phyloP scores from a whole-genome alignment of 2,113 vertebrate species.

The Thalassarche chlororhynchos region DNA sequence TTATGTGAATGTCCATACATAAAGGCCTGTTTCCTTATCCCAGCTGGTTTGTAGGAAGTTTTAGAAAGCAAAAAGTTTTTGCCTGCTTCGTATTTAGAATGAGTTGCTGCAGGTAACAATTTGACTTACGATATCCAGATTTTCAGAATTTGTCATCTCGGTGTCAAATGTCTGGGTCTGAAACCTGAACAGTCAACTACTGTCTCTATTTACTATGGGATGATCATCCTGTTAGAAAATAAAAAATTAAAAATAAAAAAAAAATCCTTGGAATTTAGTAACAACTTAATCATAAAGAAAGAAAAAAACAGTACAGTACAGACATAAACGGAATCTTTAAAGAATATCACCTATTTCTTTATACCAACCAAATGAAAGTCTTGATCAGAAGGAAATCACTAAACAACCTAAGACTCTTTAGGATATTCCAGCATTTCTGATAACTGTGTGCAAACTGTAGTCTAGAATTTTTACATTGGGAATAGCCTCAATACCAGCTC shows the following conservation, averaged over 20 bases:
- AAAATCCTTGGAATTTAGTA: not conserved
- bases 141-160: not conserved
- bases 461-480: not conserved
- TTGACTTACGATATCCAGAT: not conserved
- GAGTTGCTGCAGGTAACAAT: not conserved
- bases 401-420: not conserved
- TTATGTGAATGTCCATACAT: not conserved
- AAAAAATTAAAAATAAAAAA: not conserved
- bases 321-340: not conserved
- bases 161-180: not conserved
- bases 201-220: not conserved
- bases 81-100: not conserved
- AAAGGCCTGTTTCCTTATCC: not conserved
- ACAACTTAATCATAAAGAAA: not conserved
- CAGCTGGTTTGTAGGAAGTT: not conserved
- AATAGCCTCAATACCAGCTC: not conserved
- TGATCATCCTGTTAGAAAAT: not conserved
- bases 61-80: not conserved
- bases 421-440: not conserved
- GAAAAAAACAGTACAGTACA: not conserved
- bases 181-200: not conserved
- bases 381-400: not conserved
- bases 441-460: not conserved
- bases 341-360: not conserved
- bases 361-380: not conserved